Evolutionary conservation across 1,140 invertebrate genomes (phyloP).

Genomic region (Uloborus diversus): DNA sequence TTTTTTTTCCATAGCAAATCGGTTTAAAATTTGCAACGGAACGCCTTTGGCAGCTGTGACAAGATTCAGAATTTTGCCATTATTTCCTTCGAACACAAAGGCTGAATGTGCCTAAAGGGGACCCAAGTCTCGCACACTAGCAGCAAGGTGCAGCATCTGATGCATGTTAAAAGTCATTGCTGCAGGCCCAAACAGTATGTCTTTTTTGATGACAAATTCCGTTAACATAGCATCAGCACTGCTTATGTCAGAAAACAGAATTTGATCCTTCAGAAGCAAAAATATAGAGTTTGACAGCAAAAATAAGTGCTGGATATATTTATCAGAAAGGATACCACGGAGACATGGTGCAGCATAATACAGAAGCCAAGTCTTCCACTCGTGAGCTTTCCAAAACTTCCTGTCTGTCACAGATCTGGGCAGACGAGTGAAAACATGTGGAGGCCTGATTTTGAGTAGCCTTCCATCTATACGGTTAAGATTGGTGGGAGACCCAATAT

Average conservation of each 20-base stretch:
- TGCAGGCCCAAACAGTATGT: not conserved
- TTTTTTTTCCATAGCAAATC: not conserved
- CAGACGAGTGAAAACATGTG: conserved; percentile 58
- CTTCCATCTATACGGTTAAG: conserved; percentile 52
- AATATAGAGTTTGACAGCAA: not conserved
- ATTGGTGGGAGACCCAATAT: conserved; percentile 52
- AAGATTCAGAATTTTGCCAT: not conserved
- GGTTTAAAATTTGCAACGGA: not conserved
- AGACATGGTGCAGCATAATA: conserved; percentile 21
- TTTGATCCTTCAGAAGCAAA: not conserved
- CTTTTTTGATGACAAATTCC: not conserved
- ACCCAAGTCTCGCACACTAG: not conserved
- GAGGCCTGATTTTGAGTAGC: conserved; percentile 57
- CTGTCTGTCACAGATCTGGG: conserved; percentile 58
- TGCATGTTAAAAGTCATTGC: not conserved
- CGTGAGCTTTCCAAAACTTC: conserved; percentile 61
- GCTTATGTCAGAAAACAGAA: not conserved
- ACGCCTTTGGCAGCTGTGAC: not conserved
- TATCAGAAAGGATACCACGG: conserved; percentile 1
- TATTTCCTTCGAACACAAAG: not conserved
- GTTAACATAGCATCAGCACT: not conserved
- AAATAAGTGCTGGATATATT: not conserved
- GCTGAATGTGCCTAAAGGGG: not conserved
- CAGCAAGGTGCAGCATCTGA: not conserved
- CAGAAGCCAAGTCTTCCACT: conserved; percentile 60